Base-by-base conservation (phyloP, 2,888 invertebrate species). In the Chrysopilus asiliformis region DNA sequence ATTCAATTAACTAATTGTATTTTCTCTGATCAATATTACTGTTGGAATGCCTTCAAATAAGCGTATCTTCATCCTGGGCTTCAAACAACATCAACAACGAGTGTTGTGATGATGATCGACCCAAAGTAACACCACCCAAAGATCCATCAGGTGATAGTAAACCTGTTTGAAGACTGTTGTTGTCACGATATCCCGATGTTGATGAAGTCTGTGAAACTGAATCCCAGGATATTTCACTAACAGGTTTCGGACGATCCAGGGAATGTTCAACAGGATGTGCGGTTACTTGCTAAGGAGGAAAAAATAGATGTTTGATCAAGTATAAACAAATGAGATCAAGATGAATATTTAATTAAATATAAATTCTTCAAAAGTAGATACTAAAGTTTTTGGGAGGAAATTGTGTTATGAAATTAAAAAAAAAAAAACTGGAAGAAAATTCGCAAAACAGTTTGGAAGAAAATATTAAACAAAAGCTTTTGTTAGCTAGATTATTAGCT, bases 161-260 rank as follows among this genome's bases (percentile, higher is more conserved):
- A 45, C 63, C 61, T 2, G 62, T 60, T 42, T 64, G 64, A 9
- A 63, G 45, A 37, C 68, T 74, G 57, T 69, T 75, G 57, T 82
- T 83, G 50, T 78, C 77, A 18, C 74, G 68, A 60, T 85, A 85
- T 43, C 85, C 87, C 2, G 86, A 87, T 13, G 86, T 87, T 47
- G 85, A 86, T 1, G 86, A 85, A 1, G 83, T 84, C 58, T 82
- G 80, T 4, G 83, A 83, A 41, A 82, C 69, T 55, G 83, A 83
- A 58, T 84, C 83, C 73, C 80, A 83, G 0, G 81, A 82, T 3
- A 80, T 74, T 59, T 83, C 83, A 0, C 76, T 65, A 32, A 58
- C 48, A 18, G 56, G 49, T 42, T 56, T 57, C 8, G 56, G 51
- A 31, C 50, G 52, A 28, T 55, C 53, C 17, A 51, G 50, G 32